Base-by-base conservation (phyloP, 2,113 vertebrate genomes). In the Menidia beryllina region DNA sequence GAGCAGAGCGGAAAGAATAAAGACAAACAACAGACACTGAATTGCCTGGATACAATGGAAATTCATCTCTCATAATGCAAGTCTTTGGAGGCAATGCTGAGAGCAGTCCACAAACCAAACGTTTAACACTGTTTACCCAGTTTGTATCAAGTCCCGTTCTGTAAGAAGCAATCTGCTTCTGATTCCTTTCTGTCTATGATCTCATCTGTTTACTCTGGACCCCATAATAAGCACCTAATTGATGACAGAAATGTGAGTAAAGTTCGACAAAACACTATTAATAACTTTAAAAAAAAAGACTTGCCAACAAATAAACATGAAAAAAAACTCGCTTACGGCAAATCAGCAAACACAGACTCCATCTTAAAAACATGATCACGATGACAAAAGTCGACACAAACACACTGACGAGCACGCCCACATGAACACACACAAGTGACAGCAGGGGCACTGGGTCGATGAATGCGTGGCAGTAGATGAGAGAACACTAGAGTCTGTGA, bases 391-490 rank as follows among this genome's bases (percentile, higher is more conserved):
- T n/a, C 34, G 13, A 63, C 23, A 52, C 41, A 54, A 1, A 39
- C 6, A 30, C 26, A 56, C 50, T 52, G 65, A 60, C 55, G 53
- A 7, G 23, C 62, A 72, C 20, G 55, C 41, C 43, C n/a, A 55
- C 45, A 34, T 21, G 51, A 57, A 68, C 48, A 52, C 43, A 69
- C 19, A n/a, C 43, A 21, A 49, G 48, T 69, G 62, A 72, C 77
- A 83, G 69, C 65, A 26, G 83, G 70, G 69, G 55, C 52, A 66
- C 27, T 51, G 64, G 72, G 75, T 88, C 85, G 48, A 88, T 90
- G 70, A 86, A 83, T 79, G 83, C 75, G 82, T 82, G 83, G 79
- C 80, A 85, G 59, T 2, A 78, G 83, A 86, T 81, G 75, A 89
- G 72, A 88, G 82, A 73, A 68, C 64, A 64, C 73, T 72, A 63